Conservation (phyloP, 2,888 invertebrate genomes). For the Hemithea aestivaria region DNA sequence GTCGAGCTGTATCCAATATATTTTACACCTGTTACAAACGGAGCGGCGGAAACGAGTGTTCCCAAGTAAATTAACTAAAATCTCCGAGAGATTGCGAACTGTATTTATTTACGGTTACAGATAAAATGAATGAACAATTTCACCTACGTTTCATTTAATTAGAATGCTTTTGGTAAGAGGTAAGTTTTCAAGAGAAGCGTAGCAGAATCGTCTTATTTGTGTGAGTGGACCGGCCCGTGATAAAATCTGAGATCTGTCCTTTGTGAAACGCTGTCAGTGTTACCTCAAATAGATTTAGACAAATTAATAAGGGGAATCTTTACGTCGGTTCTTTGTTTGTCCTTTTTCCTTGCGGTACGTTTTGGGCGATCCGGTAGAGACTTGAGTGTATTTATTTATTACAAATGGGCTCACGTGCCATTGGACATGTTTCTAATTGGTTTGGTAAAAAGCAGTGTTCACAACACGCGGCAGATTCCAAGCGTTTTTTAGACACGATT, state of each 20-base stretch:
- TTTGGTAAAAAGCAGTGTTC: too few species aligned
- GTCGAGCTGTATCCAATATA: constrained; percentile 46
- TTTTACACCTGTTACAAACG: constrained; percentile 48
- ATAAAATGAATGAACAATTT: constrained; percentile 48
- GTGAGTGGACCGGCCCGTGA: constrained; percentile 11
- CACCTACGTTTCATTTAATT: constrained; percentile 40
- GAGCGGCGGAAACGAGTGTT: constrained; percentile 31
- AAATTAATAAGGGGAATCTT: constrained; percentile 16
- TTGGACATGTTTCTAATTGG: too few species aligned
- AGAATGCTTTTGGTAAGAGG: constrained; percentile 28
- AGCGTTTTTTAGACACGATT: too few species aligned
- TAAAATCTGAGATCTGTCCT: constrained; percentile 18
- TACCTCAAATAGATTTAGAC: constrained; percentile 22
- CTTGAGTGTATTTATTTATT: constrained; percentile 10
- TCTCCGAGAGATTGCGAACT: constrained; percentile 41
- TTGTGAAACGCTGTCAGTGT: constrained; percentile 20
- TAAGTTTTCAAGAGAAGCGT: constrained; percentile 31
- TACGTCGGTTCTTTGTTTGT: constrained; percentile 11
- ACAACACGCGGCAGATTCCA: too few species aligned
- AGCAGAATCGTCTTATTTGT: constrained; percentile 14
- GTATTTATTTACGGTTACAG: constrained; percentile 43
- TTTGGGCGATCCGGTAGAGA: constrained; percentile 7
- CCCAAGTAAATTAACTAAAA: constrained; percentile 50
- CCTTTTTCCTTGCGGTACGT: constrained; percentile 6
- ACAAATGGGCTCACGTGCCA: constrained; percentile 6